Base-by-base conservation (phyloP, 2,888 invertebrate species). In the Scelioninae gen. 1 region DNA sequence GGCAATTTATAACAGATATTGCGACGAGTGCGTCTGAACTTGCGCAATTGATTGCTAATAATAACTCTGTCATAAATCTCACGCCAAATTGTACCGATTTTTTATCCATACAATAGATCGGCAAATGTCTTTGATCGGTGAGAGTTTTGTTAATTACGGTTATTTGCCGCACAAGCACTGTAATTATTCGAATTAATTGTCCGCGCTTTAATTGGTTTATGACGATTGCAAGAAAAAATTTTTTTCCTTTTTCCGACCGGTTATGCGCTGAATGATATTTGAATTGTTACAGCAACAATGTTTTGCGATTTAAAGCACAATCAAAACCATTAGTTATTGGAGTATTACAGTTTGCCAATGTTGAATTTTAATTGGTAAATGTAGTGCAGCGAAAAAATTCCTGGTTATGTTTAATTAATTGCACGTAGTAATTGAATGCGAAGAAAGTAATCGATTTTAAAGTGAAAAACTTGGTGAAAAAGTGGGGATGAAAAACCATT, bases 151-250 rank as follows among this genome's bases (percentile, higher is more conserved):
- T 71, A 69, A 78, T 69, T 69, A 60, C 63, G 63, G 69, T 65
- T 40, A 75, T 56, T 65, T 16, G 11, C 23, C 45, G n/a, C 53
- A 23, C 13, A 71, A 78, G 58, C 43, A 11, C 40, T 65, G 55
- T 58, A 71, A 78, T 78, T 71, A 78, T 23, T 43, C 47, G 51
- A 51, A 78, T 78, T 71, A 78, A 71, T n/a, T n/a, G n/a, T n/a
- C n/a, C n/a, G n/a, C n/a, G n/a, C n/a, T n/a, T n/a, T n/a, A n/a
- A n/a, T 78, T 78, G 78, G 65, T 71, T 63, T 71, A 56, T 34
- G 47, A 53, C 69, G 69, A 62, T 15, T 76, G 49, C 51, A 31
- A 31, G n/a, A 29, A 4, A 51, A 49, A 34, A 34, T 8, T 40
- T 66, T 60, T 68, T 62, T 63, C 10, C 31, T 38, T 13, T 49